Conservation (phyloP, 37 sponge, comb jelly and placozoan genomes). For the Crambe crambe region DNA sequence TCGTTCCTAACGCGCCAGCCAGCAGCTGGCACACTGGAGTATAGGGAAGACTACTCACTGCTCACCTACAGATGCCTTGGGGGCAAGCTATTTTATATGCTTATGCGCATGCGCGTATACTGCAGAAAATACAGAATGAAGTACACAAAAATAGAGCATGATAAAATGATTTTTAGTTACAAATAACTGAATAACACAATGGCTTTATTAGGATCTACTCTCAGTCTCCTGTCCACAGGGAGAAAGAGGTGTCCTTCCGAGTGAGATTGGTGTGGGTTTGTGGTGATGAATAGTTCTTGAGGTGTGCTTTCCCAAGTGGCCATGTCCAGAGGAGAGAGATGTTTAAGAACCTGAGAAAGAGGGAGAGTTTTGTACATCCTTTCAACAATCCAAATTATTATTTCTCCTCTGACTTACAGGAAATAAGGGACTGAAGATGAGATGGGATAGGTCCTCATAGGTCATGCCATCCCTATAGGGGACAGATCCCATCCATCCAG, state of each 20-base stretch:
- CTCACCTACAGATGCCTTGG: no score
- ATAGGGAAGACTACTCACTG: no score
- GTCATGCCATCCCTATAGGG: conserved; percentile 31
- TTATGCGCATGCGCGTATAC: no score
- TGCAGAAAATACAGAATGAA: no score
- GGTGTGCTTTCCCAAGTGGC: neutral
- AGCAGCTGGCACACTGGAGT: no score
- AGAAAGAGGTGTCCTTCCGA: neutral
- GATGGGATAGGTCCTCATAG: conserved; percentile 9
- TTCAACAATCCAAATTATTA: neutral
- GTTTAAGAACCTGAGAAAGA: neutral
- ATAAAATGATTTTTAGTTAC: no score
- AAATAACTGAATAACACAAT: neutral
- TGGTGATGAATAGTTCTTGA: conserved; percentile 6
- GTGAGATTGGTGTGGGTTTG: neutral
- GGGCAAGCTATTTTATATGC: no score
- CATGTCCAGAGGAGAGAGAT: neutral
- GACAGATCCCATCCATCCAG: conserved; percentile 52
- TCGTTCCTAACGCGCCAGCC: no score
- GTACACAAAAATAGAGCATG: no score
- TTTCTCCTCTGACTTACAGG: conserved; percentile 8
- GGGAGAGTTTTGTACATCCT: neutral
- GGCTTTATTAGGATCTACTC: neutral
- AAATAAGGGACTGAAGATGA: neutral
- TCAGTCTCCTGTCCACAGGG: neutral